Percentiles rank a stretch among this genome's conserved stretches.
phyloP scores from a whole-genome alignment of 1,140 invertebrate genomes.

The Macrotrachela quadricornifera region DNA sequence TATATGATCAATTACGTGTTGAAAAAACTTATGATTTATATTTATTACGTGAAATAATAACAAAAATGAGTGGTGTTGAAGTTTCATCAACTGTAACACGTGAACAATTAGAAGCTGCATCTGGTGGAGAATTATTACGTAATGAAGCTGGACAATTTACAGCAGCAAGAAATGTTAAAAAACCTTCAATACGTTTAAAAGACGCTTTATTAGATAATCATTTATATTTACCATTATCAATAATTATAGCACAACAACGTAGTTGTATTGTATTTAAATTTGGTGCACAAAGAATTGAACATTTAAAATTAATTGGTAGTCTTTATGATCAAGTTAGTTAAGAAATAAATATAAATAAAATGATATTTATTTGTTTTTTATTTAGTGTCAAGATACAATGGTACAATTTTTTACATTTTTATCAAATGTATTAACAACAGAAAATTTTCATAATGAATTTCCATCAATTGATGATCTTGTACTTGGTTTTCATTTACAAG shows the following conservation, averaged over 20 bases:
- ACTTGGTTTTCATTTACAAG: slow-evolving; percentile 71
- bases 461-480: slow-evolving; percentile 69
- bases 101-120: slow-evolving; percentile 82
- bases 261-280: slow-evolving; percentile 57
- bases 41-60: slow-evolving; percentile 86
- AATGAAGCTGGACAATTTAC: slow-evolving; percentile 88
- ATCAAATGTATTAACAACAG: slow-evolving; percentile 66
- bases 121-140: slow-evolving; percentile 76
- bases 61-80: slow-evolving; percentile 97
- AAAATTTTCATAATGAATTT: slow-evolving; percentile 71
- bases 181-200: slow-evolving; percentile 78
- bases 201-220: slow-evolving; percentile 76
- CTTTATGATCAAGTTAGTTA: slow-evolving; percentile 35
- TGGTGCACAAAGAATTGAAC: slow-evolving; percentile 24
- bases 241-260: slow-evolving; percentile 86
- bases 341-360: not conserved
- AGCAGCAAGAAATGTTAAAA: slow-evolving; percentile 83
- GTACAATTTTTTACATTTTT: slow-evolving; percentile 93
- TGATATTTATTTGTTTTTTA: not conserved
- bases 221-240: slow-evolving; percentile 69
- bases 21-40: slow-evolving; percentile 83
- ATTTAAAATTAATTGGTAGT: slow-evolving; percentile 53
- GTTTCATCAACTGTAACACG: slow-evolving; percentile 81
- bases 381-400: slow-evolving; percentile 83
- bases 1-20: slow-evolving; percentile 83